Evolutionary conservation across 2,888 invertebrate species (phyloP).

Genomic region (Tipula confusa): DNA sequence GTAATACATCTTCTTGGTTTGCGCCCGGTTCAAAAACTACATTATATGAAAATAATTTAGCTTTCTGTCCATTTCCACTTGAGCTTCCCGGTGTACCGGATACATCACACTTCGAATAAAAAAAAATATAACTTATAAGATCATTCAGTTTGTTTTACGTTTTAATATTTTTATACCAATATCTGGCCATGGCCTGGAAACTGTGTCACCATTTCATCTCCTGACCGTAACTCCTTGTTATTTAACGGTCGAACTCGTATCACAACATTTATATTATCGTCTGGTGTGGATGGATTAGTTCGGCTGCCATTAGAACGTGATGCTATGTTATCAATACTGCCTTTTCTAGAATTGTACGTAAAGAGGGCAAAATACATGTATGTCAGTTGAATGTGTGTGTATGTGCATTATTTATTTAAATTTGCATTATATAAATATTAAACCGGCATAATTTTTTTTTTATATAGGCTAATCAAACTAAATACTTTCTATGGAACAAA

Average conservation of each 20-base stretch:
- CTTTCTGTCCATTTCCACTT: slow-evolving; percentile 59
- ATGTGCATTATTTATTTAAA: background rate
- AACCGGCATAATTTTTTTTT: background rate
- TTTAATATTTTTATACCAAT: slow-evolving; percentile 49
- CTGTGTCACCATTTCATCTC: slow-evolving; percentile 66
- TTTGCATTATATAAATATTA: background rate
- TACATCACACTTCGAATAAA: slow-evolving; percentile 48
- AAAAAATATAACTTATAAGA: background rate
- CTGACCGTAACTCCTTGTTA: slow-evolving; percentile 65
- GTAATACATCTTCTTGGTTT: slow-evolving; percentile 73
- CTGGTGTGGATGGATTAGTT: slow-evolving; percentile 51
- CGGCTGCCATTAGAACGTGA: slow-evolving; percentile 48
- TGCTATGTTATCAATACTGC: slow-evolving; percentile 48
- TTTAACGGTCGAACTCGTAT: slow-evolving; percentile 81
- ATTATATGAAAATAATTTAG: slow-evolving; percentile 89
- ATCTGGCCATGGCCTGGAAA: slow-evolving; percentile 90
- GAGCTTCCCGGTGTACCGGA: slow-evolving; percentile 50
- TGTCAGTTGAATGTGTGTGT: no score
- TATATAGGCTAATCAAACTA: background rate
- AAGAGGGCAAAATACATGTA: background rate
- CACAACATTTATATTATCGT: slow-evolving; percentile 86
- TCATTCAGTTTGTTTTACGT: no score
- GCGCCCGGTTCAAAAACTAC: slow-evolving; percentile 92
- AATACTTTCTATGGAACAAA: background rate
- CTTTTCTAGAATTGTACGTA: slow-evolving; percentile 42